Evolutionary conservation across 2,888 invertebrate species (phyloP).

Genomic region (Drosophila nigricruria): DNA sequence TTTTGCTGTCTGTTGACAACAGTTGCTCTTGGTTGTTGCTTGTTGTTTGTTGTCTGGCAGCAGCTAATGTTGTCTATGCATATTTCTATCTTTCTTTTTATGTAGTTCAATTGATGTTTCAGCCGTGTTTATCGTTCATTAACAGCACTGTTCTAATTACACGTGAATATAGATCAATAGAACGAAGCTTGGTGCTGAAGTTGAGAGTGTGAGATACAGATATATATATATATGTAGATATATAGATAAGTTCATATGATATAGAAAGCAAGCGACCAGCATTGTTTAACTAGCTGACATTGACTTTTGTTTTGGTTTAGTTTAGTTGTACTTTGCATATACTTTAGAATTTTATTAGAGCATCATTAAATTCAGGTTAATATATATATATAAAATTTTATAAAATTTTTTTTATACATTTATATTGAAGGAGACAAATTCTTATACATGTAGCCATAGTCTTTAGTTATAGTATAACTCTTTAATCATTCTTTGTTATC

Average conservation of each 20-base stretch:
- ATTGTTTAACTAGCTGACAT: neutral
- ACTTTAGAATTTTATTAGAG: no score
- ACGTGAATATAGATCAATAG: slow-evolving; percentile 23
- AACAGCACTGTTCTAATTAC: slow-evolving; percentile 47
- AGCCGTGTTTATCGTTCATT: slow-evolving; percentile 56
- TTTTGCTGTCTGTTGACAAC: slow-evolving; percentile 18
- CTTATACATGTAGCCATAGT: no score
- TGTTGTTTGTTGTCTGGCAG: neutral
- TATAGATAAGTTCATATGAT: neutral
- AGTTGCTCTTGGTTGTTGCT: slow-evolving; percentile 19
- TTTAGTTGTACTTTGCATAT: neutral
- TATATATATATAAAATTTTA: no score
- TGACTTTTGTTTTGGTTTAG: no score
- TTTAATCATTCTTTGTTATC: neutral
- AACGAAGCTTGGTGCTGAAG: neutral
- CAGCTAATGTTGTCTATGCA: neutral
- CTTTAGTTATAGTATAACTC: neutral
- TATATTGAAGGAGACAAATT: no score
- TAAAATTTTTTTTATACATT: no score
- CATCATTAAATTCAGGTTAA: no score
- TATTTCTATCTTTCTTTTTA: neutral
- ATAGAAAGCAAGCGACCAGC: neutral
- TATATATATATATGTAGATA: neutral
- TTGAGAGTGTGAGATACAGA: neutral
- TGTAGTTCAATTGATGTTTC: slow-evolving; percentile 27